Evolutionary conservation across 2,888 invertebrate species (phyloP).

Genomic region (Netelia inedita): DNA sequence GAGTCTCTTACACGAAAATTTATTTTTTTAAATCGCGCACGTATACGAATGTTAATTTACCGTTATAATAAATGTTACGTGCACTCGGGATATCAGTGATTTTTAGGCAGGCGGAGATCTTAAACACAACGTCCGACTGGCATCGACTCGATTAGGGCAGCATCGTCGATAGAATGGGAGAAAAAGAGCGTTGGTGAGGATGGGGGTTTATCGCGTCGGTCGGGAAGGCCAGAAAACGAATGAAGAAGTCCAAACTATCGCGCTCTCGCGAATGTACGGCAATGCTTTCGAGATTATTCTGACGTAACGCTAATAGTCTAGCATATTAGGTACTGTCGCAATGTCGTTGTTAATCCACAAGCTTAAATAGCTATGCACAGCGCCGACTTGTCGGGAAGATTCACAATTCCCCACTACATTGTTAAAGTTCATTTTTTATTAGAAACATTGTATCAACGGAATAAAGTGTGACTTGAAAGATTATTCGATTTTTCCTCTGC

Average conservation of each 20-base stretch:
- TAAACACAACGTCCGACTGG: background rate
- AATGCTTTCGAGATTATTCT: background rate
- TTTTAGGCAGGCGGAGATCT: background rate
- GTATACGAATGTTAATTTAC: background rate
- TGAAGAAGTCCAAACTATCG: background rate
- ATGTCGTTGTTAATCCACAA: background rate
- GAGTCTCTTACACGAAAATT: too few species aligned
- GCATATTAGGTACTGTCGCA: background rate
- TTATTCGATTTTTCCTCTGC: background rate
- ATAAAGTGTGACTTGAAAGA: background rate
- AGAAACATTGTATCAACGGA: background rate
- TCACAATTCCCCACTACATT: background rate
- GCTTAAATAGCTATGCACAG: background rate
- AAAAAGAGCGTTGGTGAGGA: background rate
- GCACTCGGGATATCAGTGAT: background rate
- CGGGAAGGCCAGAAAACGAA: background rate
- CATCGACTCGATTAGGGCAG: background rate
- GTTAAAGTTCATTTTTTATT: too few species aligned
- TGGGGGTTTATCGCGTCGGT: background rate
- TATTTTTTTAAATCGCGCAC: too few species aligned
- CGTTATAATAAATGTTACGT: too few species aligned
- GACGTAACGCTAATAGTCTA: background rate
- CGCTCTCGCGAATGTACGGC: background rate
- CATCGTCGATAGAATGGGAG: background rate
- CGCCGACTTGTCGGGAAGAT: background rate